Evolutionary conservation across 2,797 vertebrate species (phyloP), one percentile per base, ranked within the genome.

Genomic region (Bovichtus diacanthus): DNA sequence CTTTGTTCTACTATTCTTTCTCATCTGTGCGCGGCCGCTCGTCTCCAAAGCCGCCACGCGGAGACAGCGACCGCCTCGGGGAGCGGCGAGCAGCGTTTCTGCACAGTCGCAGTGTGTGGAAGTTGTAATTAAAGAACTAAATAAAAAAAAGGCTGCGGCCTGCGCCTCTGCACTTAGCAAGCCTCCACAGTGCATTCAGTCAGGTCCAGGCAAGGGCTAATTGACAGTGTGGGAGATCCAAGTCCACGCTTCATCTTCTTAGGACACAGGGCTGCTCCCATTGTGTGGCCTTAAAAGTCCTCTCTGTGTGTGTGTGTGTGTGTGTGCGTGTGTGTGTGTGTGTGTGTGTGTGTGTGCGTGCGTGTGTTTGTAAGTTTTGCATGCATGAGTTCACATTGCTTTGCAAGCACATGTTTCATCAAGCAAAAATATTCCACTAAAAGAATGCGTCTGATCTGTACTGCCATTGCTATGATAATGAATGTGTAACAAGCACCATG

Each of bases 101-200:
- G 88, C 85, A 23, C 70, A 82, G 85, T 88, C 80, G 80, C 84
- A 70, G 46, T 64, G 81, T 79, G 78, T 84, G 78, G 85, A 90
- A 81, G 87, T 92, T 93, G 91, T 95, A 94, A 95, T 95, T 95
- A 94, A 85, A 88, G 87, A 71, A 64, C 92, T 91, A 92, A 90
- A 93, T 90, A 89, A 94, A 88, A 87, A n/a, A 91, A 88, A 74
- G 78, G 71, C 85, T 90, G 86, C 53, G 89, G 91, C 82, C 85
- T 82, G 83, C 27, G 73, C n/a, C 78, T 83, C 90, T 83, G 84
- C 83, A 86, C 88, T 92, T 87, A 88, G 87, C 50, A 55, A 69
- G 63, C 73, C 88, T 87, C 78, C 74, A 70, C 80, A 64, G 83
- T 51, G 81, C 77, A 31, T 72, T 89, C 87, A 83, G 81, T 86